These are phyloP conservation scores for Myioborus melanocephalus DNA, from an alignment of 2,797 vertebrate genomes.

Conservation along the genomic window DNA sequence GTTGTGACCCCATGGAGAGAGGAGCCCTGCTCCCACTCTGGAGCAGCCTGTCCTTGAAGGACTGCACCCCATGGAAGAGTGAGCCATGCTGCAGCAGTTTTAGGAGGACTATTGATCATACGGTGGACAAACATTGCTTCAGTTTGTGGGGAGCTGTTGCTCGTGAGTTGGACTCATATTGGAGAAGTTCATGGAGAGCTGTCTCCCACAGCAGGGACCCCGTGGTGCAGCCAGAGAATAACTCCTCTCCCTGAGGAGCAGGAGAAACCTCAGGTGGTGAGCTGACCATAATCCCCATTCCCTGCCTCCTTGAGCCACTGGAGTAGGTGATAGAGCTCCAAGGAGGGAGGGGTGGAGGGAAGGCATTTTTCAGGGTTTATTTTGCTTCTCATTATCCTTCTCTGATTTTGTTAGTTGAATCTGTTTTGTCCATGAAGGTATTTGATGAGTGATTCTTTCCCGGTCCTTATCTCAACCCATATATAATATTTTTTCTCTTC, in stretches of 20 bases:
- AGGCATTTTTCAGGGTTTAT: neutral
- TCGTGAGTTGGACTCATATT: neutral
- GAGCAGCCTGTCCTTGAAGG: neutral
- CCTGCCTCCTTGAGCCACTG: neutral
- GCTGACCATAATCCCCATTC: neutral
- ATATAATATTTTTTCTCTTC: neutral
- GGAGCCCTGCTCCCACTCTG: neutral
- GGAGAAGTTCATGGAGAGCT: neutral
- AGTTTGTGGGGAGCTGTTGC: accelerated
- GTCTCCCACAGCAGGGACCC: neutral
- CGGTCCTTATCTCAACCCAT: neutral
- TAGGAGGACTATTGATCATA: neutral
- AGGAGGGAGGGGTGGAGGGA: neutral
- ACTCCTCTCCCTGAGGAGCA: neutral
- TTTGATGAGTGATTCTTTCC: neutral
- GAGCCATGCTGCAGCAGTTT: too few relatives aligned
- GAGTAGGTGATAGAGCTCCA: neutral
- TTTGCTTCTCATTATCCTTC: neutral
- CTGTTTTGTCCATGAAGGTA: neutral
- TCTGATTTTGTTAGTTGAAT: neutral
- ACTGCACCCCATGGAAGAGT: neutral
- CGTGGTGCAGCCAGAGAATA: neutral
- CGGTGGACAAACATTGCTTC: accelerated
- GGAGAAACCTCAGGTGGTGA: neutral
- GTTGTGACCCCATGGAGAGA: neutral